A percentile compares a stretch with the other conserved stretches of the same genome.
These are phyloP conservation scores for Bombus ignitus DNA, from an alignment of 1,140 invertebrate species.

Conservation along the genomic window DNA sequence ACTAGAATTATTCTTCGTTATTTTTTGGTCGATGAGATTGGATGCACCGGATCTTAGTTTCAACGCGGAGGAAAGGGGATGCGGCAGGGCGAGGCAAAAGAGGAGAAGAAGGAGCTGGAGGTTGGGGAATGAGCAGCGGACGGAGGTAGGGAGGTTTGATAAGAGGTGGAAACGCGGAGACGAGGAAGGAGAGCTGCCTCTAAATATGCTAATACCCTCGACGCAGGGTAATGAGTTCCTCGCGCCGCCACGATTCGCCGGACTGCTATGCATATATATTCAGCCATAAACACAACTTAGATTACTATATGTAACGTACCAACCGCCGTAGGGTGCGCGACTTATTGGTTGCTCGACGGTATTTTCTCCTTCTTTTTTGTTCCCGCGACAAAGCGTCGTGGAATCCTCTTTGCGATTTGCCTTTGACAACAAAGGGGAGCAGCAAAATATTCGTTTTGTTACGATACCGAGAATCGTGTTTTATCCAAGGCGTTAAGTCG, in stretches of 20 bases:
- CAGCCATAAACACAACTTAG: slow-evolving; percentile 80
- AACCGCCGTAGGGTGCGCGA: slow-evolving; percentile 41
- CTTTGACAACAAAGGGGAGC: not conserved
- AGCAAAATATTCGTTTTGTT: not conserved
- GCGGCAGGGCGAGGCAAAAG: slow-evolving; percentile 27
- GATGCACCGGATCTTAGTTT: not conserved
- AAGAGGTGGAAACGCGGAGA: slow-evolving; percentile 53
- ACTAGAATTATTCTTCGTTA: not conserved
- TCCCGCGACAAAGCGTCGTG: not conserved
- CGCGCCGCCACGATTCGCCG: slow-evolving; percentile 74
- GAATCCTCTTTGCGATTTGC: not conserved
- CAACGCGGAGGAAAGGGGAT: not conserved
- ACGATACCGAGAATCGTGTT: not conserved
- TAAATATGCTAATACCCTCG: slow-evolving; percentile 82
- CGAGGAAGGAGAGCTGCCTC: slow-evolving; percentile 70
- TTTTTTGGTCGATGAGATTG: not conserved
- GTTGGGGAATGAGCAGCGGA: slow-evolving; percentile 39
- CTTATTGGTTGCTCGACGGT: slow-evolving; percentile 41
- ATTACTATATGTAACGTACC: slow-evolving; percentile 74
- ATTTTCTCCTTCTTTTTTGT: slow-evolving; percentile 21
- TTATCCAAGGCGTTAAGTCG: too few species aligned
- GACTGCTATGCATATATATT: slow-evolving; percentile 82
- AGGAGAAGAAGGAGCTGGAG: slow-evolving; percentile 13
- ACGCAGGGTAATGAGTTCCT: slow-evolving; percentile 80
- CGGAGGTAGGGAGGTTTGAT: slow-evolving; percentile 54